phyloP scores from a whole-genome alignment of 2,797 vertebrate species.

The Mus spretus region DNA sequence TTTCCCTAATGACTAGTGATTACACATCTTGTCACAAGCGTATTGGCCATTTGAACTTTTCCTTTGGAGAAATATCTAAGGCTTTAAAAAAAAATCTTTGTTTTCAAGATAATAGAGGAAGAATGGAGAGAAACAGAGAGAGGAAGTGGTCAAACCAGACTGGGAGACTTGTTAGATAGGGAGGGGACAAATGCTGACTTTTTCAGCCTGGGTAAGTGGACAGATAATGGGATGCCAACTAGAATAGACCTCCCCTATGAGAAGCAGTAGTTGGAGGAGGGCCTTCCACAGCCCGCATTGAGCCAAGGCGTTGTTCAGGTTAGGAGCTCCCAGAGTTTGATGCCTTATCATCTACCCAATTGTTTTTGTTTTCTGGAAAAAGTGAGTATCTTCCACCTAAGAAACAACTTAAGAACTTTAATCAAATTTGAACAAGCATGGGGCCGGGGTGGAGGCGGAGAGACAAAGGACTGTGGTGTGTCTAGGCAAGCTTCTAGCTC shows the following conservation, averaged over 20 bases:
- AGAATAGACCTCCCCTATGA: not conserved
- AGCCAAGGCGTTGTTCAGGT: not conserved
- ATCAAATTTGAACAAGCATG: slow-evolving; percentile 9
- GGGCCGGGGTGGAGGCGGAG: not conserved
- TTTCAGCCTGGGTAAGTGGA: slow-evolving; percentile 28
- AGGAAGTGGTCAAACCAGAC: slow-evolving; percentile 43
- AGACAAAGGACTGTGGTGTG: not conserved
- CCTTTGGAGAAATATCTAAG: slow-evolving; percentile 56
- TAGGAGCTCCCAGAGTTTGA: not conserved
- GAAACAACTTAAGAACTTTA: slow-evolving; percentile 50
- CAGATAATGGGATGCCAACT: not conserved
- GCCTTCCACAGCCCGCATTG: not conserved
- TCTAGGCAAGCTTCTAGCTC: not conserved
- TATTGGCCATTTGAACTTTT: slow-evolving; percentile 42
- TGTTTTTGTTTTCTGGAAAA: slow-evolving; percentile 17
- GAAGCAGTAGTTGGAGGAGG: not conserved
- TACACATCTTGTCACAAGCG: not conserved
- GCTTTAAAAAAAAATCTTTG: not conserved
- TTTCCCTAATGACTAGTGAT: slow-evolving; percentile 53
- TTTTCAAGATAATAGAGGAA: slow-evolving; percentile 58
- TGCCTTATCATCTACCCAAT: not conserved
- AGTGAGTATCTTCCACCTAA: slow-evolving; percentile 17
- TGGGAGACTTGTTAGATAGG: slow-evolving; percentile 1
- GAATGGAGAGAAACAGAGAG: slow-evolving; percentile 62
- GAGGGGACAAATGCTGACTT: slow-evolving; percentile 35